Percentiles rank a stretch among this genome's conserved stretches.
Evolutionary conservation across 2,113 vertebrate genomes (phyloP).

Genomic region (Pseudopodoces humilis): DNA sequence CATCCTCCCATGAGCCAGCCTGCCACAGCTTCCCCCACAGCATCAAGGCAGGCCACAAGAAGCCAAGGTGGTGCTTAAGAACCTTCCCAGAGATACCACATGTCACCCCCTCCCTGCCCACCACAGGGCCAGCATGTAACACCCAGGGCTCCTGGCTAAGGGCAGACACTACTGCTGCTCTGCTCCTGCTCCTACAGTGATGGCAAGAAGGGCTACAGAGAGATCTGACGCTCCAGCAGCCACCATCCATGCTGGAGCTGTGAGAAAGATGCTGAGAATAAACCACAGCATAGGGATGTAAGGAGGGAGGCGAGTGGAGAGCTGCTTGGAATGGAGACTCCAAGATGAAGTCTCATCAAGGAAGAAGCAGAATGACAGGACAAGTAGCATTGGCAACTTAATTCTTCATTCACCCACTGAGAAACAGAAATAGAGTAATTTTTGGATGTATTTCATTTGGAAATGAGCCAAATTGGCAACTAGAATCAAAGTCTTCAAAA

Average conservation of each 20-base stretch:
- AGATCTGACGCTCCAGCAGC: neutral
- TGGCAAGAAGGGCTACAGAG: rapidly evolving
- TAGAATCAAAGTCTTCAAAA: slow-evolving; percentile 83
- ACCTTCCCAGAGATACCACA: rapidly evolving
- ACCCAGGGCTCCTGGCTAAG: neutral
- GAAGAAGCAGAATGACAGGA: slow-evolving; percentile 35
- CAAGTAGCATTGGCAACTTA: neutral
- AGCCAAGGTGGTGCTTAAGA: rapidly evolving
- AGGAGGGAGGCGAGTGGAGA: rapidly evolving
- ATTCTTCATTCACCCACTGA: slow-evolving; percentile 28
- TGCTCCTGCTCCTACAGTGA: neutral
- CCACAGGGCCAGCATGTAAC: neutral
- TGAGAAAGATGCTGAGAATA: neutral
- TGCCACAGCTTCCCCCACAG: rapidly evolving
- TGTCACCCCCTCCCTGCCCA: neutral
- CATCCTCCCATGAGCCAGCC: rapidly evolving
- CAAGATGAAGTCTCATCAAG: neutral
- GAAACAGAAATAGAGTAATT: slow-evolving; percentile 58
- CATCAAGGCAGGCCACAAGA: rapidly evolving
- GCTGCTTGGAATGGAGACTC: rapidly evolving
- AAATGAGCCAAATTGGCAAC: slow-evolving; percentile 79
- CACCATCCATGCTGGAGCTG: rapidly evolving
- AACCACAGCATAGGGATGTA: neutral
- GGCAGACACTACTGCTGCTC: too few species aligned
- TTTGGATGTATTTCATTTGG: slow-evolving; percentile 79